These are phyloP conservation scores for Apis mellifera DNA, from an alignment of 1,140 invertebrate genomes.

Conservation along the genomic window DNA sequence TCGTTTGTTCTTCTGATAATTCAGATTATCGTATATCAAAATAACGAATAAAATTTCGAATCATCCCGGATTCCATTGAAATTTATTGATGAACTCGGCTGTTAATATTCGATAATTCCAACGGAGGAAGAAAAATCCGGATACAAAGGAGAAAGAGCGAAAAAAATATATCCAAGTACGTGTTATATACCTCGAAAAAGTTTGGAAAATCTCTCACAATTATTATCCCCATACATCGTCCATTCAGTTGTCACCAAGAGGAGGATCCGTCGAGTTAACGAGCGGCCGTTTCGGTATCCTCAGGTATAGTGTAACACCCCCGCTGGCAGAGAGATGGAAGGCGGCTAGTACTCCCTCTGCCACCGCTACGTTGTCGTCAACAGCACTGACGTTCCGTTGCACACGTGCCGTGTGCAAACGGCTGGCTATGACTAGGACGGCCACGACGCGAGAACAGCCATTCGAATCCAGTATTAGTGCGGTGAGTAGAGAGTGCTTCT, in stretches of 20 bases:
- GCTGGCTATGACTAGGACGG: conserved; percentile 80
- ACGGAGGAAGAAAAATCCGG: too few relatives aligned
- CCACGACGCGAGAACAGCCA: conserved; percentile 76
- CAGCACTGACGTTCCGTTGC: conserved; percentile 74
- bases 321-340: conserved; percentile 31
- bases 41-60: too few relatives aligned
- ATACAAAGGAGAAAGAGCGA: background rate
- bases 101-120: too few relatives aligned
- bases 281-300: conserved; percentile 1
- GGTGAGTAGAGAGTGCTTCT: conserved; percentile 71
- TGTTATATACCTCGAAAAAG: too few relatives aligned
- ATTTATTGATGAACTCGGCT: background rate
- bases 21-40: too few relatives aligned
- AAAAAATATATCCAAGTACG: too few relatives aligned
- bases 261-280: background rate
- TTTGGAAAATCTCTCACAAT: too few relatives aligned
- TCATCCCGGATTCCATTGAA: background rate
- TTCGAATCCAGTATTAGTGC: conserved; percentile 82
- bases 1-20: too few relatives aligned
- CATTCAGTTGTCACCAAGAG: too few relatives aligned
- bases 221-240: too few relatives aligned
- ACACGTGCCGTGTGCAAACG: conserved; percentile 81
- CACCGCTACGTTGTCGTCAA: conserved; percentile 61
- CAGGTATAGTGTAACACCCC: conserved; percentile 50
- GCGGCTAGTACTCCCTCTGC: conserved; percentile 43